Base-by-base conservation (phyloP, 2,888 invertebrate species). In the Drosophila affinis region DNA sequence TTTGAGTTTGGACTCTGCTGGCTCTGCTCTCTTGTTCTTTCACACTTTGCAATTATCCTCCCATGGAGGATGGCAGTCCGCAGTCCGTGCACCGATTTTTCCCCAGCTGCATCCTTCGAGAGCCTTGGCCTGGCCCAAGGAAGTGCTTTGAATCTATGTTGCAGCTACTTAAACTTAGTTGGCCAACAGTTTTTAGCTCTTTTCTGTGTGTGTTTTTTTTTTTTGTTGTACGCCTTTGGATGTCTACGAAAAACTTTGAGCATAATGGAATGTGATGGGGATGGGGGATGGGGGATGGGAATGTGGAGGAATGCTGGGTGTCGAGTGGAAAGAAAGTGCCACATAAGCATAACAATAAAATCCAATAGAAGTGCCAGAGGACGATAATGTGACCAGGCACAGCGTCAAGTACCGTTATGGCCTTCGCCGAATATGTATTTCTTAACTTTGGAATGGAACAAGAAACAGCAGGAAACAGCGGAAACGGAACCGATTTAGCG, bases 271-370 rank as follows among this genome's bases (percentile, higher is more conserved):
- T 63, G 63, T 32, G 29, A 59, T 49, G 48, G 46, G 45, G 18
- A 62, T 60, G 62, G 34, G n/a, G n/a, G n/a, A n/a, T n/a, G n/a
- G n/a, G n/a, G 12, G 5, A 34, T 39, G 59, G 58, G 46, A 27
- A 5, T 4, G 24, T 4, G 24, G 24, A 24, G 24, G 24, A 24
- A 5, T 24, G 24, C 24, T 24, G 24, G 24, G 24, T 24, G 61
- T 24, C 46, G 18, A 27, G 39, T 55, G 39, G 46, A 68, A 64
- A 56, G 68, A 69, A 54, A 70, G 45, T 62, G 71, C 62, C 63
- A 71, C 71, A 71, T 71, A 71, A 71, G 62, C 71, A 71, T 71
- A 71, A 72, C 64, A 72, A 72, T 71, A 72, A 72, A 72, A 72
- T 64, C 58, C 71, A 71, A 71, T 62, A 70, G 62, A 70, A 62